A percentile compares a stretch with the other conserved stretches of the same genome.
Evolutionary conservation across 2,113 vertebrate genomes (phyloP).

Genomic region (Malurus cyaneus): DNA sequence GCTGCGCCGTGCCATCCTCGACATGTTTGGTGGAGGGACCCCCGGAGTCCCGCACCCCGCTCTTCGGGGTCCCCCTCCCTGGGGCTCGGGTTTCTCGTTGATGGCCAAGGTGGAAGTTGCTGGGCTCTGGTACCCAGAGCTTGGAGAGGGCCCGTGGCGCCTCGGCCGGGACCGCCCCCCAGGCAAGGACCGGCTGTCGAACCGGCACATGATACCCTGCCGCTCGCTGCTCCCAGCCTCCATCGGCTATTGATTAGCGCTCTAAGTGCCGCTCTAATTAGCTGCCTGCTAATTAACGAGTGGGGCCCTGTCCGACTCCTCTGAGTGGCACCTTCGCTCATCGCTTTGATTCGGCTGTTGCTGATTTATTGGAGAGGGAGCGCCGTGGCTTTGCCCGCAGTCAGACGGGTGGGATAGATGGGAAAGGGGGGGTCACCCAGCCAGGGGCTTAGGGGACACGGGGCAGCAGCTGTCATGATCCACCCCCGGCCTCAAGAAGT

Average conservation of each 20-base stretch:
- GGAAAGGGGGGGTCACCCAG: background rate
- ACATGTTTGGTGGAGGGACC: background rate
- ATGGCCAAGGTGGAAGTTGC: background rate
- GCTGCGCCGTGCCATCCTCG: background rate
- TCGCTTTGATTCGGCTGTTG: constrained; percentile 70
- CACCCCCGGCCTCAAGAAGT: background rate
- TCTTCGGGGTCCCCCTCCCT: background rate
- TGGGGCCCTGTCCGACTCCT: constrained; percentile 65
- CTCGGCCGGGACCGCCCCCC: background rate
- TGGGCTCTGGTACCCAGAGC: background rate
- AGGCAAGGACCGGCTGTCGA: background rate
- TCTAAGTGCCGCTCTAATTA: constrained; percentile 86
- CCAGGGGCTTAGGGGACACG: background rate
- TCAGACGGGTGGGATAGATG: background rate
- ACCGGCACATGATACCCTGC: background rate
- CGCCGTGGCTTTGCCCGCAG: background rate
- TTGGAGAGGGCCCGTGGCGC: background rate
- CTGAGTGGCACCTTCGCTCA: constrained; percentile 80
- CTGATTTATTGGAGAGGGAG: background rate
- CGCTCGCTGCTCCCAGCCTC: constrained; percentile 72
- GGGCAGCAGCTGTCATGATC: background rate
- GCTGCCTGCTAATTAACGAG: constrained; percentile 84
- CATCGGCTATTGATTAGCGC: constrained; percentile 88
- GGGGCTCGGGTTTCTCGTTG: background rate
- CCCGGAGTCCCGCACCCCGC: no score